These are phyloP conservation scores for Sepioteuthis lessoniana DNA, from an alignment of 2,888 invertebrate genomes.

Conservation along the genomic window DNA sequence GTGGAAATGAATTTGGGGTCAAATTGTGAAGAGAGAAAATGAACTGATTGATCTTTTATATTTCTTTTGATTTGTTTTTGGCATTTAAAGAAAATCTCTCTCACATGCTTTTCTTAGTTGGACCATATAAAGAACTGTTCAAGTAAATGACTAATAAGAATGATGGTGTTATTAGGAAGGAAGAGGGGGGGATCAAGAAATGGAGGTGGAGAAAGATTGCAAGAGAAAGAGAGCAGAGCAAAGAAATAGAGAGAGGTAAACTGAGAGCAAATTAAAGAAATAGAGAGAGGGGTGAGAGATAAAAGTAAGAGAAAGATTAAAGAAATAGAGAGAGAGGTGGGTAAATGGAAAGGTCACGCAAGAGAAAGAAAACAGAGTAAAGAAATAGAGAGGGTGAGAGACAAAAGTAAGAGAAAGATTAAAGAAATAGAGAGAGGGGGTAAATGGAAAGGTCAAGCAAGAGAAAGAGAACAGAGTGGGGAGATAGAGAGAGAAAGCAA, in stretches of 20 bases:
- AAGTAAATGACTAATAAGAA: not conserved
- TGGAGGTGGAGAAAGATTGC: too few relatives aligned
- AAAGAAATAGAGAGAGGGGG: not conserved
- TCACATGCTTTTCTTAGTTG: not conserved
- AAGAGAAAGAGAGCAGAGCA: too few relatives aligned
- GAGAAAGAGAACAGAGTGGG: not conserved
- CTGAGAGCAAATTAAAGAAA: too few relatives aligned
- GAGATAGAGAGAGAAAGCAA: not conserved
- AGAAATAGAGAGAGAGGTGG: not conserved
- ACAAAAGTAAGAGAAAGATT: not conserved
- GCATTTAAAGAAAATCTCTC: not conserved
- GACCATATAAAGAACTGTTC: not conserved
- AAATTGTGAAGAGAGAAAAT: not conserved
- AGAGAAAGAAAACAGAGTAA: too few relatives aligned
- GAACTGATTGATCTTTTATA: not conserved
- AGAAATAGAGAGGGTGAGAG: too few relatives aligned
- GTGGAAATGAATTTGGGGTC: too few relatives aligned
- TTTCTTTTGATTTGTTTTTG: not conserved
- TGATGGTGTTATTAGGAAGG: not conserved
- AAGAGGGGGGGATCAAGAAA: not conserved
- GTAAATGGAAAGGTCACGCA: not conserved
- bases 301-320: not conserved
- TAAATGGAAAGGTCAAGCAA: not conserved
- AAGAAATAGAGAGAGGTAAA: too few relatives aligned
- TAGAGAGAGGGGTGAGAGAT: too few relatives aligned